These are phyloP conservation scores for Actenoides hombroni DNA, from an alignment of 2,113 vertebrate species.

Conservation along the genomic window DNA sequence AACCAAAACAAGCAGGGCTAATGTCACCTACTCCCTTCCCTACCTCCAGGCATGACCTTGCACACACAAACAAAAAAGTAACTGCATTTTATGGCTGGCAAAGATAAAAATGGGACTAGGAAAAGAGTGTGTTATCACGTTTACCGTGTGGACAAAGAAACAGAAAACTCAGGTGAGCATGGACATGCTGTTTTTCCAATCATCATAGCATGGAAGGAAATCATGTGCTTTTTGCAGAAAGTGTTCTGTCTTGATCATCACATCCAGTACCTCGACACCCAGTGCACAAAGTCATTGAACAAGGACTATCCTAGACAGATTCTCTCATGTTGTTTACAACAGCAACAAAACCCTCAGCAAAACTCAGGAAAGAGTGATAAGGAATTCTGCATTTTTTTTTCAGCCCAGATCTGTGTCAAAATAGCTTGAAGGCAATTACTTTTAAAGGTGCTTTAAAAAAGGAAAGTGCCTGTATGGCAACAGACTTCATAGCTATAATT, in stretches of 20 bases:
- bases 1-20: background rate
- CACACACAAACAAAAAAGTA: background rate
- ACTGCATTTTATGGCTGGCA: background rate
- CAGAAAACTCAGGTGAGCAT: background rate
- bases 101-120: background rate
- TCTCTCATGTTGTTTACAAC: background rate
- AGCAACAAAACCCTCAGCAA: background rate
- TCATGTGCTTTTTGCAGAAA: background rate
- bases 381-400: background rate
- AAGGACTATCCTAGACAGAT: background rate
- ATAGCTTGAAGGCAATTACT: constrained; percentile 32
- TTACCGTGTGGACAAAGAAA: background rate
- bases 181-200: background rate
- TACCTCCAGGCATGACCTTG: background rate
- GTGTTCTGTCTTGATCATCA: background rate
- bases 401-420: background rate
- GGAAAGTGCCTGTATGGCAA: constrained; percentile 16
- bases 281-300: background rate
- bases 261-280: background rate
- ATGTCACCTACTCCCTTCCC: background rate
- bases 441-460: constrained; percentile 51
- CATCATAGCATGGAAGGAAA: background rate
- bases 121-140: background rate
- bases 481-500: constrained; percentile 37
- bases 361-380: background rate